Conservation (phyloP, 2,113 vertebrate genomes). For the Eudyptes chrysolophus region DNA sequence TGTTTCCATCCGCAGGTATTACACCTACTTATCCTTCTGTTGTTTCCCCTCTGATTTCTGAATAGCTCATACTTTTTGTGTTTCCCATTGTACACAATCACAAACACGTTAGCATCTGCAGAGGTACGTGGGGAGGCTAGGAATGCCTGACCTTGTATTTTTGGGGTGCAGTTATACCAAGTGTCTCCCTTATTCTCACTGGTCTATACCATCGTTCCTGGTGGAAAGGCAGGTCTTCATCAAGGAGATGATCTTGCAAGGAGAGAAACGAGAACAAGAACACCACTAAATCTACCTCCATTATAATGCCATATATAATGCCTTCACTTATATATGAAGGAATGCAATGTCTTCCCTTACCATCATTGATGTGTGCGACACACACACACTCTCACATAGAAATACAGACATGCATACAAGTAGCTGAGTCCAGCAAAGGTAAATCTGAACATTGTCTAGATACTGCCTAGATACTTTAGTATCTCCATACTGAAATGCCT, state of each 20-base stretch:
- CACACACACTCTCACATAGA: not conserved
- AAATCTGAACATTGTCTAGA: not conserved
- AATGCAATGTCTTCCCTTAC: not conserved
- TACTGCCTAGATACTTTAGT: not conserved
- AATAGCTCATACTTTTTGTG: not conserved
- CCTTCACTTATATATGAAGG: not conserved
- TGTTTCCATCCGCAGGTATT: not conserved
- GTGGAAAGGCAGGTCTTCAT: not conserved
- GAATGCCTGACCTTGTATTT: not conserved
- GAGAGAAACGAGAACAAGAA: not conserved
- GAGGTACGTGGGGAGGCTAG: not conserved
- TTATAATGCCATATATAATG: not conserved
- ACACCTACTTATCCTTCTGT: not conserved
- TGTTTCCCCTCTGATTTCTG: not conserved
- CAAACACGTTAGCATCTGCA: not conserved
- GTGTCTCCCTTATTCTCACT: rapidly evolving
- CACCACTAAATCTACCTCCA: not conserved
- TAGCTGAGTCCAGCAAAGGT: not conserved
- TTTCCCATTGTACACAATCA: not conserved
- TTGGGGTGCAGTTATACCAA: not conserved
- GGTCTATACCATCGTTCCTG: not conserved
- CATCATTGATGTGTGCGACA: not conserved
- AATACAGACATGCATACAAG: not conserved
- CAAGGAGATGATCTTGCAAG: not conserved
- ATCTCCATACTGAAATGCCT: not conserved